These are phyloP conservation scores for Philopedon plagiatum DNA, from an alignment of 2,888 invertebrate species.

Conservation along the genomic window DNA sequence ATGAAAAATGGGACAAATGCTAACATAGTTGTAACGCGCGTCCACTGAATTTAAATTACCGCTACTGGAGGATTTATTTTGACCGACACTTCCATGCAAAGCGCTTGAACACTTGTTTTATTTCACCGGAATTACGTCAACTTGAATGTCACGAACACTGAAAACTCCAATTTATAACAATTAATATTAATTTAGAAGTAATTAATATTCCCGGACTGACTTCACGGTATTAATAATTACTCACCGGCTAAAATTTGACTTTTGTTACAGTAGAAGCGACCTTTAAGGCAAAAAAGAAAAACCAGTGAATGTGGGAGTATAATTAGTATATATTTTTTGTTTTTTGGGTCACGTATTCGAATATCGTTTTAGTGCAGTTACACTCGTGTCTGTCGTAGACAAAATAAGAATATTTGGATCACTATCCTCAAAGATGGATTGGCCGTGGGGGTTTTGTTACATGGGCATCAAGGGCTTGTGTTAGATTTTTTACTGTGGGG, in stretches of 20 bases:
- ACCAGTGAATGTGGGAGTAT: no score
- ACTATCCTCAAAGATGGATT: no score
- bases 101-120: slow-evolving; percentile 11
- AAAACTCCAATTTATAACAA: slow-evolving; percentile 45
- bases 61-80: background rate
- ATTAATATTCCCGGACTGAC: slow-evolving; percentile 42
- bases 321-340: no score
- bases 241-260: slow-evolving; percentile 3
- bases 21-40: slow-evolving; percentile 40
- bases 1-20: slow-evolving; percentile 52
- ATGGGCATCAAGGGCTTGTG: no score
- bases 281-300: background rate
- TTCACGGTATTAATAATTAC: slow-evolving; percentile 39
- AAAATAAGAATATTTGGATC: no score
- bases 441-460: no score
- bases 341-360: no score
- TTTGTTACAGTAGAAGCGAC: background rate
- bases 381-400: no score
- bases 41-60: slow-evolving; percentile 47
- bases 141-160: slow-evolving; percentile 16
- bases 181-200: slow-evolving; percentile 41
- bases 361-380: no score
- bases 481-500: no score
- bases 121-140: slow-evolving; percentile 25
- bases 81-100: slow-evolving; percentile 14